These are phyloP conservation scores for Antitype chi DNA, from an alignment of 2,888 invertebrate genomes.

Conservation along the genomic window DNA sequence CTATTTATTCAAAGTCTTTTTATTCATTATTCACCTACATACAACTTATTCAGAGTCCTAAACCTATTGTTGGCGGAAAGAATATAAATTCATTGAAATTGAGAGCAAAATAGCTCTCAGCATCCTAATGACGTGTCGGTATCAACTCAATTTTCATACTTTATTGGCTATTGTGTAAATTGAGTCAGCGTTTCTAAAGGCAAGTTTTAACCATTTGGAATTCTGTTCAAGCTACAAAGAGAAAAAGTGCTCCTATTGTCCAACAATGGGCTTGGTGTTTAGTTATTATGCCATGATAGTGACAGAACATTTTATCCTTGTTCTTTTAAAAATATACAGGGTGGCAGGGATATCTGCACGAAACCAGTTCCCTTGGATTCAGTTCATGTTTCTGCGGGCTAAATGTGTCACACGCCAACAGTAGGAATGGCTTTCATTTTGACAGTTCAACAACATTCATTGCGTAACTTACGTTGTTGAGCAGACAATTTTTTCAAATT, in stretches of 20 bases:
- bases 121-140: constrained; percentile 12
- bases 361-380: neutral
- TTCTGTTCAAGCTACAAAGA: neutral
- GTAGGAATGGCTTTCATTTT: no score
- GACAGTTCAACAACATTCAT: no score
- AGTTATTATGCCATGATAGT: neutral
- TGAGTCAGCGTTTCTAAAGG: constrained; percentile 6
- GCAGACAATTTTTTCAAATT: no score
- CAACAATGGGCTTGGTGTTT: neutral
- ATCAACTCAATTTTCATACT: constrained; percentile 23
- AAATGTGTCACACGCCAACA: no score
- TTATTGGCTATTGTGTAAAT: constrained; percentile 36
- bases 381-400: neutral
- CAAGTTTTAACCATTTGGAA: constrained; percentile 9
- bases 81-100: constrained; percentile 20
- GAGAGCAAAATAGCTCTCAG: neutral
- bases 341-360: neutral
- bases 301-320: neutral
- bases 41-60: neutral
- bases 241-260: neutral
- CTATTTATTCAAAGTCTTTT: neutral
- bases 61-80: neutral
- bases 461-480: no score
- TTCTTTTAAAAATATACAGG: neutral
- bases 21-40: neutral